Evolutionary conservation across 1,140 invertebrate genomes (phyloP).

Genomic region (Eumeta japonica): DNA sequence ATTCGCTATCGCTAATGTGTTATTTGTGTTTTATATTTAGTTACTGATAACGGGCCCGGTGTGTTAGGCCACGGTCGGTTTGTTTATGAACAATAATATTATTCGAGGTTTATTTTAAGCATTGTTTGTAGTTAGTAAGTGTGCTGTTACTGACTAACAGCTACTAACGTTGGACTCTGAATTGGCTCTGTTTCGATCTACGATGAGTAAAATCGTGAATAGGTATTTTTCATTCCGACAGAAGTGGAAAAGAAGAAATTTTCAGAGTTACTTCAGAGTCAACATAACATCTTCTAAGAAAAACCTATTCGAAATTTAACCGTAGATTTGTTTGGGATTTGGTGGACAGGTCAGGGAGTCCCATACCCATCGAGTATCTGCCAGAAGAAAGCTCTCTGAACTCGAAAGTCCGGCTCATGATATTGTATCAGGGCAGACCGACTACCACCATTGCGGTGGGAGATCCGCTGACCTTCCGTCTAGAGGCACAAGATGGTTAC

Average conservation of each 20-base stretch:
- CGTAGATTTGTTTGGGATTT: conserved; percentile 42
- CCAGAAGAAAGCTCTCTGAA: conserved; percentile 88
- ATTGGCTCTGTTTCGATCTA: too few relatives aligned
- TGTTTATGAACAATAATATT: too few relatives aligned
- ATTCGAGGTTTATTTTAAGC: too few relatives aligned
- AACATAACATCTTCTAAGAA: conserved; percentile 7
- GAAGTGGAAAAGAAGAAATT: too few relatives aligned
- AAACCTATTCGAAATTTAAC: conserved; percentile 39
- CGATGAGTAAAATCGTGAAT: too few relatives aligned
- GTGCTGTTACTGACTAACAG: conserved; percentile 54
- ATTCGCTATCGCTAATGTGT: too few relatives aligned
- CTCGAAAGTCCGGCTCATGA: conserved; percentile 80
- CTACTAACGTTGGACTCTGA: conserved; percentile 55
- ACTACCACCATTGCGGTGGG: conserved; percentile 93
- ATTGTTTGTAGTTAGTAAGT: too few relatives aligned
- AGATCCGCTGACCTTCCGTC: conserved; percentile 84
- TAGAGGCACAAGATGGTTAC: conserved; percentile 87
- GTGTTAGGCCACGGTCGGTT: too few relatives aligned
- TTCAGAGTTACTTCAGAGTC: conserved; percentile 45
- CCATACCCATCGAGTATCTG: conserved; percentile 87
- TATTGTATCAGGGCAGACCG: conserved; percentile 84
- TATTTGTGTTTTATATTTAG: too few relatives aligned
- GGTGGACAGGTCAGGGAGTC: conserved; percentile 75
- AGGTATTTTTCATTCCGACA: conserved; percentile 1
- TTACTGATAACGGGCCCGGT: too few relatives aligned